phyloP scores from a whole-genome alignment of 2,797 vertebrate species.

The Falco peregrinus region DNA sequence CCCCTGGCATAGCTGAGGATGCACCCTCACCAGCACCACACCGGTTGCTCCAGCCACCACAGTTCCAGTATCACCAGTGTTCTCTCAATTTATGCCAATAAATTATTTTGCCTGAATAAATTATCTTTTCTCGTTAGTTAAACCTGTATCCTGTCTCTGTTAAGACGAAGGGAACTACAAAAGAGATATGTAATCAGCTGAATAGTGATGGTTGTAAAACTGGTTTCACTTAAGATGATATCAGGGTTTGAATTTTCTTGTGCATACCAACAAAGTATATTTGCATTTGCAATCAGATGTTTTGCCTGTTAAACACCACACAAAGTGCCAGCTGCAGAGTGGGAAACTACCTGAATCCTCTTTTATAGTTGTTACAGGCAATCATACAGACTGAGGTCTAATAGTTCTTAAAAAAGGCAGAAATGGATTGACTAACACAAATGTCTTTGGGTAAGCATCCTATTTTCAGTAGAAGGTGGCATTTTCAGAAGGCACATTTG shows the following conservation, averaged over 20 bases:
- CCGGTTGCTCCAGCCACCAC: not conserved
- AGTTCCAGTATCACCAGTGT: not conserved
- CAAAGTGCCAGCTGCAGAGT: not conserved
- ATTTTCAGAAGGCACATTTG: not conserved
- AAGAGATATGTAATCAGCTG: not conserved
- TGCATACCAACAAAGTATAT: constrained; percentile 13
- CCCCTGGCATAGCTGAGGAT: not conserved
- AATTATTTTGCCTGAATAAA: not conserved
- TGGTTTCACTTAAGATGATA: constrained; percentile 48
- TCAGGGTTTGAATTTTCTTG: not conserved
- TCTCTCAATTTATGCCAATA: not conserved
- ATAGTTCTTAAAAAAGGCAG: not conserved
- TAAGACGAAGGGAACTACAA: constrained; percentile 1
- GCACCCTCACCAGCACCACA: not conserved
- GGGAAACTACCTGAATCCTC: constrained; percentile 23
- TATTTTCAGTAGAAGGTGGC: not conserved
- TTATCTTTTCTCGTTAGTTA: constrained; percentile 1
- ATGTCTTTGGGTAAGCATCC: not conserved
- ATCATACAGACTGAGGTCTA: not conserved
- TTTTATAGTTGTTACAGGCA: not conserved
- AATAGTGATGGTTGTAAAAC: constrained; percentile 20
- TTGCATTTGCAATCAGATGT: constrained; percentile 46
- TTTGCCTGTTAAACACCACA: constrained; percentile 39
- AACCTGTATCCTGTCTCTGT: not conserved
- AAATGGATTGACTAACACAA: not conserved